These are phyloP conservation scores for Nothocercus nigrocapillus DNA, from an alignment of 2,113 vertebrate genomes.

Conservation along the genomic window DNA sequence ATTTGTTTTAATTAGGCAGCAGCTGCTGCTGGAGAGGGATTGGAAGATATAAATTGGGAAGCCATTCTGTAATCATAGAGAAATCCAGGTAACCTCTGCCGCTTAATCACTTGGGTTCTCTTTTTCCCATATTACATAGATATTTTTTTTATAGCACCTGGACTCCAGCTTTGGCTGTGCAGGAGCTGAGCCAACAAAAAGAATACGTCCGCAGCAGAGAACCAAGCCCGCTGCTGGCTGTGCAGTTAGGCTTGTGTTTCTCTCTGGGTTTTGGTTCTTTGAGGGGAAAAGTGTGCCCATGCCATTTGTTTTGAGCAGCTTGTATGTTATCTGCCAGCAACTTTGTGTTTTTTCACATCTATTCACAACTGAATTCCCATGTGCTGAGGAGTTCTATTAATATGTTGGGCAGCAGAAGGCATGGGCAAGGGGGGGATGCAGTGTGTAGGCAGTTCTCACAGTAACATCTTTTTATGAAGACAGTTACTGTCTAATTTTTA, in stretches of 20 bases:
- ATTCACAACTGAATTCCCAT: background rate
- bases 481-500: background rate
- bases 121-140: background rate
- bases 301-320: background rate
- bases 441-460: background rate
- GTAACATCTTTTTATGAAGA: background rate
- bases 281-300: background rate
- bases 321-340: background rate
- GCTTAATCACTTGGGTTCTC: background rate
- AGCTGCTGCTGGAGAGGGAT: background rate
- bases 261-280: background rate
- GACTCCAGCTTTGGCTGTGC: background rate
- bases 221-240: background rate
- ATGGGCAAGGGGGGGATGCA: background rate
- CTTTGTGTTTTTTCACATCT: background rate
- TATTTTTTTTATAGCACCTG: background rate
- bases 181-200: background rate
- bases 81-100: background rate
- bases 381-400: background rate
- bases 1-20: background rate
- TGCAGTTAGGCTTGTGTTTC: background rate
- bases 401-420: background rate
- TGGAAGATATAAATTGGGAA: background rate
- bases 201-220: background rate
- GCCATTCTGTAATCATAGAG: background rate